Evolutionary conservation across 2,797 vertebrate genomes (phyloP).

Genomic region (Ctenopoma kingsleyae): DNA sequence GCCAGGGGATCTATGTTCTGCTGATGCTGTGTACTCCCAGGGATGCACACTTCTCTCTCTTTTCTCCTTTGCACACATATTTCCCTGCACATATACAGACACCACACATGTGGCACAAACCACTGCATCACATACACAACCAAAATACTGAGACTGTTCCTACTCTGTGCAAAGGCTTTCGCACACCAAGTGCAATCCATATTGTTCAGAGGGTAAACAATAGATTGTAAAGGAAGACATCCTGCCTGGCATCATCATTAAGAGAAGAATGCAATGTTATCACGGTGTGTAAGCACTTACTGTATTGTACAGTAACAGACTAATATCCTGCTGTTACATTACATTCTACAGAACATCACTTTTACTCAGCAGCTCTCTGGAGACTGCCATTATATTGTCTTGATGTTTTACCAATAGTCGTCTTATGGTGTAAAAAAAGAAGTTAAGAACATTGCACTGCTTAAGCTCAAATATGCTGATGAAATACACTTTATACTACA

Average conservation of each 20-base stretch:
- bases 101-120: background rate
- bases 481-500: slow-evolving; percentile 56
- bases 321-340: slow-evolving; percentile 43
- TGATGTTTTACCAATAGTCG: slow-evolving; percentile 47
- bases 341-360: slow-evolving; percentile 15
- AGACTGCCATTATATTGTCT: slow-evolving; percentile 25
- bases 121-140: background rate
- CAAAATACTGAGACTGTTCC: slow-evolving; percentile 9
- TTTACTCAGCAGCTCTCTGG: slow-evolving; percentile 36
- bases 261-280: slow-evolving; percentile 13
- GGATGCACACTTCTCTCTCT: slow-evolving; percentile 26
- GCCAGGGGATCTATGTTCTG: slow-evolving; percentile 67
- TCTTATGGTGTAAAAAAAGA: slow-evolving; percentile 34
- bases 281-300: slow-evolving; percentile 22
- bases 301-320: slow-evolving; percentile 4
- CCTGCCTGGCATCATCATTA: slow-evolving; percentile 23
- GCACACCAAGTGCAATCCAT: slow-evolving; percentile 25
- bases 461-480: slow-evolving; percentile 28
- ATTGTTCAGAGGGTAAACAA: slow-evolving; percentile 14
- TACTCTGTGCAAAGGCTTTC: slow-evolving; percentile 19
- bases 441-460: background rate
- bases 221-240: slow-evolving; percentile 11
- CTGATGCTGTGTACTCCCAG: slow-evolving; percentile 49
- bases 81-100: background rate
- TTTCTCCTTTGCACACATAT: background rate